phyloP scores from a whole-genome alignment of 2,888 invertebrate genomes.

The Syrista parreyssii region DNA sequence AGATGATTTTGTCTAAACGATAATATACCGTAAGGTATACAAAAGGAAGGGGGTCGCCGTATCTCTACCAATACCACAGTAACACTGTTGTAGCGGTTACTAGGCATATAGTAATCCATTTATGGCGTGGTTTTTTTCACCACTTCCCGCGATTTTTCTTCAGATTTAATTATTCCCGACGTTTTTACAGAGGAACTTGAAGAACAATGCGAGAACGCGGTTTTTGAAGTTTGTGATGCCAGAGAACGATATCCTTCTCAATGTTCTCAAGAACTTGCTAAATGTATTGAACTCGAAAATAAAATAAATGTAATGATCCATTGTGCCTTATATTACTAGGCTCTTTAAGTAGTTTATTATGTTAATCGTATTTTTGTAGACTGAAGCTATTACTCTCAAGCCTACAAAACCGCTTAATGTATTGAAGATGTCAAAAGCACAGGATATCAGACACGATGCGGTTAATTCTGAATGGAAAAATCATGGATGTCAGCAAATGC shows the following conservation, averaged over 20 bases:
- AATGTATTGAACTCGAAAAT: slow-evolving; percentile 39
- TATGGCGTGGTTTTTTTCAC: not conserved
- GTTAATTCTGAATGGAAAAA: not conserved
- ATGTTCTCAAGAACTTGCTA: slow-evolving; percentile 48
- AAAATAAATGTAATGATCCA: slow-evolving; percentile 35
- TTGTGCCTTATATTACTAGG: not conserved
- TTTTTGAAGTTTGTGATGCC: slow-evolving; percentile 50
- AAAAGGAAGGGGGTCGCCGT: not conserved
- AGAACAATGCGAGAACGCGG: slow-evolving; percentile 50
- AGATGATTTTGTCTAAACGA: not conserved
- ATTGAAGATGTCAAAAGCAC: not conserved
- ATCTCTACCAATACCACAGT: not conserved
- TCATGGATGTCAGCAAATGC: not conserved
- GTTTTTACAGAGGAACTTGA: slow-evolving; percentile 39
- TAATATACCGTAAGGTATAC: not conserved
- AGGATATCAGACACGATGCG: not conserved
- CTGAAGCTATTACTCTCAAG: slow-evolving; percentile 23
- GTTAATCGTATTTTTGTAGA: slow-evolving; percentile 31
- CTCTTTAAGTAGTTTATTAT: not conserved
- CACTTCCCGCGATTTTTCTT: not conserved
- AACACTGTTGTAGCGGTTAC: not conserved
- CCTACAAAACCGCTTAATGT: not conserved
- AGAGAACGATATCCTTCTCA: slow-evolving; percentile 48
- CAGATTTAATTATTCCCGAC: not conserved
- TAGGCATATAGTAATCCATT: not conserved